A percentile compares a stretch with the other conserved stretches of the same genome.
Evolutionary conservation across 2,113 vertebrate species (phyloP).

Genomic region (Platysternon megacephalum): DNA sequence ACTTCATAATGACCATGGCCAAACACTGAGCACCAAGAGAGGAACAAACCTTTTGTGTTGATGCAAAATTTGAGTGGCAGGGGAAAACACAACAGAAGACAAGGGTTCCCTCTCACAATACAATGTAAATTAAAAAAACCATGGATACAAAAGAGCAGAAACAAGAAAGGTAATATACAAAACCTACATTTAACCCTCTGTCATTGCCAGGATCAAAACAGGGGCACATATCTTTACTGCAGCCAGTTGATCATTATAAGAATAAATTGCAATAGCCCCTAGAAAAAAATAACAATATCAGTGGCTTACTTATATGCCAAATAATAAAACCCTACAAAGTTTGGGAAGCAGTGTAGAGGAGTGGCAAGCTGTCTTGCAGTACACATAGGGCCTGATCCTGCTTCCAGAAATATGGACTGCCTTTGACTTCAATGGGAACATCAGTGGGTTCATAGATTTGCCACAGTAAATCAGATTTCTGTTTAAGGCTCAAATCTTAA

Average conservation of each 20-base stretch:
- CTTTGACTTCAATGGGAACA: slow-evolving; percentile 30
- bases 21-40: slow-evolving; percentile 68
- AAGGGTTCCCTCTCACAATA: slow-evolving; percentile 69
- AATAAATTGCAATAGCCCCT: slow-evolving; percentile 46
- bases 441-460: not conserved
- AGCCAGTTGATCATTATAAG: slow-evolving; percentile 38
- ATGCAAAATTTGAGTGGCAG: slow-evolving; percentile 70
- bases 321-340: slow-evolving; percentile 7
- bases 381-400: not conserved
- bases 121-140: slow-evolving; percentile 68
- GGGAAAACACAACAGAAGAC: slow-evolving; percentile 65
- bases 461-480: slow-evolving; percentile 39
- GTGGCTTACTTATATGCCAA: not conserved
- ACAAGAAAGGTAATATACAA: slow-evolving; percentile 68
- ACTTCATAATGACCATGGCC: slow-evolving; percentile 57
- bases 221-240: slow-evolving; percentile 62
- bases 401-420: not conserved
- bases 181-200: slow-evolving; percentile 51
- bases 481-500: slow-evolving; percentile 57
- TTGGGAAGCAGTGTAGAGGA: not conserved
- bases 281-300: slow-evolving; percentile 34
- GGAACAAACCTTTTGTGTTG: slow-evolving; percentile 67
- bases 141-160: slow-evolving; percentile 65
- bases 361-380: not conserved
- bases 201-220: slow-evolving; percentile 62